A percentile compares a stretch with the other conserved stretches of the same genome.
These are phyloP conservation scores for Papilio demoleus DNA, from an alignment of 2,888 invertebrate species.

Conservation along the genomic window DNA sequence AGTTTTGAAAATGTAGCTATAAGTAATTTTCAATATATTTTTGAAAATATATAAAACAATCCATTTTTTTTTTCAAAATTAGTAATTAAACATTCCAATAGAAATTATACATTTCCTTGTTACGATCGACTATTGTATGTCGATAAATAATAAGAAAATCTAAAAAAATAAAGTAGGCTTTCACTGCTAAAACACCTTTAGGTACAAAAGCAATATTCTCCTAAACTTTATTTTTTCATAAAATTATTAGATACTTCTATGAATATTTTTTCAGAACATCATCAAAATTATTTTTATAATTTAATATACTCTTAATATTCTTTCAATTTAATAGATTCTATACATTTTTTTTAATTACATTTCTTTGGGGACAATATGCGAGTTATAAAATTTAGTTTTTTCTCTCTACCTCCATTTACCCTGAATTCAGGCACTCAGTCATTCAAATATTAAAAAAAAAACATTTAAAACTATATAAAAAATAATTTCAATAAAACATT, in stretches of 20 bases:
- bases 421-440: conserved; percentile 24
- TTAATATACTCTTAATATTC: background rate
- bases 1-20: no score
- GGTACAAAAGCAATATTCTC: no score
- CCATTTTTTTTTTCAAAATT: background rate
- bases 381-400: background rate
- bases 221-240: background rate
- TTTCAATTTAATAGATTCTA: background rate
- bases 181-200: background rate
- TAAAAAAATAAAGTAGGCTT: background rate
- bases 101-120: background rate
- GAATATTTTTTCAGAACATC: background rate
- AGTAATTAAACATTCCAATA: conserved; percentile 16
- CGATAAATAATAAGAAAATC: background rate
- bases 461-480: background rate
- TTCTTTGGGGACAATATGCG: conserved; percentile 9
- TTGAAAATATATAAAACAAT: conserved; percentile 15
- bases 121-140: no score
- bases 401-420: conserved; percentile 19
- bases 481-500: background rate
- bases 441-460: background rate
- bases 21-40: no score
- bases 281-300: background rate
- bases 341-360: background rate
- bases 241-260: background rate